Percentiles rank a stretch among this genome's conserved stretches.
phyloP scores from a whole-genome alignment of 2,888 invertebrate species.

The Lasiommata megera region DNA sequence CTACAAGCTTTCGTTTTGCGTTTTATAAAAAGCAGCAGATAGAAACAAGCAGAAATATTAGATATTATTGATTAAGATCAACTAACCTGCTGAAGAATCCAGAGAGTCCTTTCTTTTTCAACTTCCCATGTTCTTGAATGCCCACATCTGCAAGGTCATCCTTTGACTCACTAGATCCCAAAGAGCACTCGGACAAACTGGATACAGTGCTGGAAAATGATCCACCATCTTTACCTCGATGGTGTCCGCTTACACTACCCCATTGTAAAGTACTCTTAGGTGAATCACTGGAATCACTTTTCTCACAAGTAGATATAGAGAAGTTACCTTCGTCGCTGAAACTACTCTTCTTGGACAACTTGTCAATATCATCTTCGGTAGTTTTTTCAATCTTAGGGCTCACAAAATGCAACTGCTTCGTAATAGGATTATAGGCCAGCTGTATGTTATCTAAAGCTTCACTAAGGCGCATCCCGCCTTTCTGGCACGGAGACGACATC shows the following conservation, averaged over 20 bases:
- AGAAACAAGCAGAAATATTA: too few species aligned
- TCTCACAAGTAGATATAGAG: constrained; percentile 75
- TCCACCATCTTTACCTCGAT: constrained; percentile 81
- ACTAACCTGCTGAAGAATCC: constrained; percentile 84
- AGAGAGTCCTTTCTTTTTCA: constrained; percentile 82
- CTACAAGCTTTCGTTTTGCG: too few species aligned
- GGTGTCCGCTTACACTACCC: constrained; percentile 74
- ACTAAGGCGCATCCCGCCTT: constrained; percentile 83
- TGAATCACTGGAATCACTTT: constrained; percentile 77
- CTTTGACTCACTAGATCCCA: constrained; percentile 81
- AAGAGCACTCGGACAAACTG: constrained; percentile 86
- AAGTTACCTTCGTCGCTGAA: constrained; percentile 77
- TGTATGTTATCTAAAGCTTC: constrained; percentile 88
- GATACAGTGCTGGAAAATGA: constrained; percentile 87
- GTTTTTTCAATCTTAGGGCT: constrained; percentile 67
- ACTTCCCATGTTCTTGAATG: constrained; percentile 64
- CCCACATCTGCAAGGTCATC: constrained; percentile 59
- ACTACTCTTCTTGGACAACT: constrained; percentile 75
- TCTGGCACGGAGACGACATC: constrained; percentile 71
- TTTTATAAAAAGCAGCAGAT: too few species aligned
- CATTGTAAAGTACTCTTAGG: constrained; percentile 76
- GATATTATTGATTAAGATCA: constrained; percentile 3
- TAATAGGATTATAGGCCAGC: constrained; percentile 87
- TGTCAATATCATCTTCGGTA: constrained; percentile 63
- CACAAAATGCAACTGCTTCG: constrained; percentile 86